Evolutionary conservation across 2,113 vertebrate genomes (phyloP), one percentile per base, ranked within the genome.

Genomic region (Dendrocopos noguchii): DNA sequence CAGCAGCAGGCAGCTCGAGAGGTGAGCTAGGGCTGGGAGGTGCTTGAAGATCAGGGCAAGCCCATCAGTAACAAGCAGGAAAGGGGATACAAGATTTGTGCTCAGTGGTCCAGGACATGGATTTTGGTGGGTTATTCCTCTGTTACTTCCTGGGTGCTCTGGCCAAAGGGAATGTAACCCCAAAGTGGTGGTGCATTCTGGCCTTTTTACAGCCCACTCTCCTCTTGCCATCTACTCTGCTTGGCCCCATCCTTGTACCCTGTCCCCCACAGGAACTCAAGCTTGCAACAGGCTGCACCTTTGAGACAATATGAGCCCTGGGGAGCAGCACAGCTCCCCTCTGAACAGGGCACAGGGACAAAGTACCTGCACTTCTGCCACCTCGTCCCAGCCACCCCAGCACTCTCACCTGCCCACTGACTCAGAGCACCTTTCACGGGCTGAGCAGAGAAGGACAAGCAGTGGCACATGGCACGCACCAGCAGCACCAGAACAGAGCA

Each of bases 401-500:
- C 1, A 0, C 47, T 88, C 39, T 68, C 2, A 7, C 36, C 47
- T 29, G 61, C 39, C 65, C 9, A 2, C 22, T 12, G 36, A 52
- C 22, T 52, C 50, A 4, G n/a, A 61, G 74, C 9, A 10, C 31
- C 20, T 13, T 13, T 56, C 18, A 18, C 10, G 9, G 52, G 25
- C 24, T 1, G 1, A 52, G 28, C 22, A 31, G 27, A 31, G 55
- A 15, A 61, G 71, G 59, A 25, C 0, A 1, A 46, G 36, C 59
- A 67, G 68, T 0, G 0, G 56, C 25, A 68, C 50, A 12, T 0
- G 2, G 56, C 3, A 0, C 50, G 13, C 2, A 1, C 16, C 7
- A 2, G 73, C 56, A 88, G 60, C 28, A 4, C n/a, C 0, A 0
- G 25, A 14, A 2, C 1, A 22, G 28, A 24, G 17, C 56, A 60